Percentiles rank a stretch among this genome's conserved stretches.
Conservation (phyloP, 2,113 vertebrate species). For the Sakesphorus luctuosus region DNA sequence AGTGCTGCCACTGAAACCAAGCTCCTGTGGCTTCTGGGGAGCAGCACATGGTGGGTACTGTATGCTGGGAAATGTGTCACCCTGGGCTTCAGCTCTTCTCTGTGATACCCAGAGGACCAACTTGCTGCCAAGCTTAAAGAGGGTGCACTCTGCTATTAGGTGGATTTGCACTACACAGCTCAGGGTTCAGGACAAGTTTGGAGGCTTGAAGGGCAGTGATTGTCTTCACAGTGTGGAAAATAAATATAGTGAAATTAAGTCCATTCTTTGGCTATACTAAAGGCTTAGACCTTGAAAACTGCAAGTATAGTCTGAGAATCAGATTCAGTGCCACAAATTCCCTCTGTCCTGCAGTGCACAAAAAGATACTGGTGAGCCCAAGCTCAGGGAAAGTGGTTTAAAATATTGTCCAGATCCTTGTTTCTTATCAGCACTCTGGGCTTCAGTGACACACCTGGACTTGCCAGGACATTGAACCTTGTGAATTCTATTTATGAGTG, state of each 20-base stretch:
- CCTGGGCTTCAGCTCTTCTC: not conserved
- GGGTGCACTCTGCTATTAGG: not conserved
- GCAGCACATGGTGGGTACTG: not conserved
- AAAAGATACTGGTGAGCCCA: not conserved
- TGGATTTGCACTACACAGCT: not conserved
- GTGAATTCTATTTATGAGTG: not conserved
- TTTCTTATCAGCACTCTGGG: not conserved
- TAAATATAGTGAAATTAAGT: not conserved
- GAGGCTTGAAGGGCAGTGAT: not conserved
- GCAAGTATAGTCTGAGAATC: not conserved
- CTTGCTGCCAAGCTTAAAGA: not conserved
- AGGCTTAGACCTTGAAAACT: not conserved
- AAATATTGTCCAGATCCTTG: not conserved
- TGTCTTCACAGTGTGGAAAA: not conserved
- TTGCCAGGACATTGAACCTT: not conserved
- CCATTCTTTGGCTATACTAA: not conserved
- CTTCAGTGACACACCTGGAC: not conserved
- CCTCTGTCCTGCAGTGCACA: not conserved
- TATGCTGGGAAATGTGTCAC: not conserved
- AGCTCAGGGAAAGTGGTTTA: not conserved
- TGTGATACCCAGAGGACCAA: not conserved
- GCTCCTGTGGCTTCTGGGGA: not conserved
- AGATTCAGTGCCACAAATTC: not conserved
- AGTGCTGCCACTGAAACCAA: not conserved
- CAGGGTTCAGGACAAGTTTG: not conserved